phyloP scores from a whole-genome alignment of 2,113 vertebrate species.

The Nothobranchius furzeri region DNA sequence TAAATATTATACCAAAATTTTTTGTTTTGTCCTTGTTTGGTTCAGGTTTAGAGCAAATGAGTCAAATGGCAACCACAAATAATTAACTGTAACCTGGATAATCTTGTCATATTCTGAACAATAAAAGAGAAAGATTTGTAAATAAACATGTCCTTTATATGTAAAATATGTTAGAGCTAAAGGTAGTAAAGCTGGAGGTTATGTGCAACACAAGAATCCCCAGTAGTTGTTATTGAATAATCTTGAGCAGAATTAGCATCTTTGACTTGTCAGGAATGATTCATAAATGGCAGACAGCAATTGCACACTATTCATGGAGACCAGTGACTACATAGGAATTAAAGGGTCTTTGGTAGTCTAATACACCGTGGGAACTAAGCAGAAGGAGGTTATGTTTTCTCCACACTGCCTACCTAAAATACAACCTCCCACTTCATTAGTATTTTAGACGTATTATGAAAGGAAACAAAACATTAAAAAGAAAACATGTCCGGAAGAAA shows the following conservation, averaged over 20 bases:
- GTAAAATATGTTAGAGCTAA: not conserved
- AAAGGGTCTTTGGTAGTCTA: constrained; percentile 2
- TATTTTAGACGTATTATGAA: not conserved
- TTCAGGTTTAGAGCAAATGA: not conserved
- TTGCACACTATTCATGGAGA: constrained; percentile 7
- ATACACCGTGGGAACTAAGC: not conserved
- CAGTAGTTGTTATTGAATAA: not conserved
- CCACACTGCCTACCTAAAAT: not conserved
- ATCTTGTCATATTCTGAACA: not conserved
- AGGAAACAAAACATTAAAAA: constrained; percentile 1
- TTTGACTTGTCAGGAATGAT: constrained; percentile 14
- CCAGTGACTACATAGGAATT: constrained; percentile 31
- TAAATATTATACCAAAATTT: not conserved
- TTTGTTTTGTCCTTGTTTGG: no score
- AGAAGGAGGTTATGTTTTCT: constrained; percentile 9
- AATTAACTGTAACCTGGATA: not conserved
- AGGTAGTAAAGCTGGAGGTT: not conserved
- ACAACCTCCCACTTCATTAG: constrained; percentile 11
- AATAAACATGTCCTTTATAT: constrained; percentile 1
- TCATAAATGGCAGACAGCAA: constrained; percentile 14
- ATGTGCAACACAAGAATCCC: not conserved
- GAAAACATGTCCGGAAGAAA: not conserved
- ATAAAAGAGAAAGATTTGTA: not conserved
- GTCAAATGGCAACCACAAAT: not conserved
- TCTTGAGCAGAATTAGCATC: not conserved